A percentile compares a stretch with the other conserved stretches of the same genome.
Conservation (phyloP, 2,113 vertebrate genomes). For the Nestor notabilis region DNA sequence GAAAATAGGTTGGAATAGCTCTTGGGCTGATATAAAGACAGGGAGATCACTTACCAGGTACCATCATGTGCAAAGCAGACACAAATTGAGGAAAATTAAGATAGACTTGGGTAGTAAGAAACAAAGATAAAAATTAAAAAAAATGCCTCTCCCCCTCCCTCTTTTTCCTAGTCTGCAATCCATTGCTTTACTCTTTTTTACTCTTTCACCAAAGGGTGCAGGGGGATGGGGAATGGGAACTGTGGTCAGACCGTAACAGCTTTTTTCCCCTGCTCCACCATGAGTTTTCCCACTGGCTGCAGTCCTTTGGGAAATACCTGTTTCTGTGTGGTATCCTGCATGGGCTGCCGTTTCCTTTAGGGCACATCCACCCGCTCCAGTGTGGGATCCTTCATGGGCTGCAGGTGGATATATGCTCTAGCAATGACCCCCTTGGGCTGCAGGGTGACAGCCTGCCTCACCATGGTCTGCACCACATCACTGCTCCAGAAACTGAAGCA, state of each 20-base stretch:
- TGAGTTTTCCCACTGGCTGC: neutral
- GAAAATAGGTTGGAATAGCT: neutral
- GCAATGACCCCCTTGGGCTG: neutral
- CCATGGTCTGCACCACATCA: neutral
- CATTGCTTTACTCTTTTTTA: neutral
- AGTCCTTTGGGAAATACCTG: neutral
- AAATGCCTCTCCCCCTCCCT: neutral
- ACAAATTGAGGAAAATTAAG: neutral
- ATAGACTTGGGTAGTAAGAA: neutral
- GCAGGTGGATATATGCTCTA: neutral
- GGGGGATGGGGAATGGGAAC: neutral
- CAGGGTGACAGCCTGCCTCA: neutral
- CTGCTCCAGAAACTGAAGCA: neutral
- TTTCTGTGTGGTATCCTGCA: neutral
- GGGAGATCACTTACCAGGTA: neutral
- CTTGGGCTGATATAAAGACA: neutral
- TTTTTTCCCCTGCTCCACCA: neutral
- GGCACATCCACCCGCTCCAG: no score
- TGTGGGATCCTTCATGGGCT: accelerated
- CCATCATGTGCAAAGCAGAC: neutral
- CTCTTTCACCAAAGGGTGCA: accelerated
- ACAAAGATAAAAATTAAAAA: neutral
- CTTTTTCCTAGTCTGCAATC: neutral
- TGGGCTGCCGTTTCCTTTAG: neutral
- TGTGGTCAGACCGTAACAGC: neutral